phyloP scores from a whole-genome alignment of 2,797 vertebrate species.

The Acridotheres tristis region DNA sequence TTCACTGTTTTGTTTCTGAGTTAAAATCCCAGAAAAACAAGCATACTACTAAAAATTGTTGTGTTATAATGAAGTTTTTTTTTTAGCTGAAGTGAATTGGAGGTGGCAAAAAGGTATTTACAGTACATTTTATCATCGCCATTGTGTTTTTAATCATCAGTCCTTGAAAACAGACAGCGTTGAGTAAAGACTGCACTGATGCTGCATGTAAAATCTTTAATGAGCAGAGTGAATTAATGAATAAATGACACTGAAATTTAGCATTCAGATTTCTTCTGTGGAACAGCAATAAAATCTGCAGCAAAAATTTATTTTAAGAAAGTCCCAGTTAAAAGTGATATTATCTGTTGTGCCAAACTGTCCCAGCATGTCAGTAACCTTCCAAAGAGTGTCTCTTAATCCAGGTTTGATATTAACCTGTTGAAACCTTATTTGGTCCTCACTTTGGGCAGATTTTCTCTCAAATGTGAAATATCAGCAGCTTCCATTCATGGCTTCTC shows the following conservation, averaged over 20 bases:
- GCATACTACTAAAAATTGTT: neutral
- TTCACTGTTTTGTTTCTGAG: neutral
- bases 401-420: neutral
- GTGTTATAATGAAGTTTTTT: neutral
- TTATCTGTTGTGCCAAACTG: neutral
- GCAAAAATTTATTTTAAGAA: neutral
- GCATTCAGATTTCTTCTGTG: neutral
- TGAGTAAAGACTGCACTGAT: neutral
- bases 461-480: neutral
- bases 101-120: conserved; percentile 4
- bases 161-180: neutral
- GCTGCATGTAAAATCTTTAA: neutral
- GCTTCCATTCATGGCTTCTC: neutral
- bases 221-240: neutral
- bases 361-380: neutral
- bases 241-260: neutral
- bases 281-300: neutral
- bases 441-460: neutral
- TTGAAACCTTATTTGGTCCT: neutral
- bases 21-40: neutral
- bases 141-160: neutral
- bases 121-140: neutral
- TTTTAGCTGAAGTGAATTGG: neutral
- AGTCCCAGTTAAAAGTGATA: neutral
- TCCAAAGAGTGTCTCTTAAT: neutral